phyloP scores from a whole-genome alignment of 2,113 vertebrate genomes.

The Alethe castanea region DNA sequence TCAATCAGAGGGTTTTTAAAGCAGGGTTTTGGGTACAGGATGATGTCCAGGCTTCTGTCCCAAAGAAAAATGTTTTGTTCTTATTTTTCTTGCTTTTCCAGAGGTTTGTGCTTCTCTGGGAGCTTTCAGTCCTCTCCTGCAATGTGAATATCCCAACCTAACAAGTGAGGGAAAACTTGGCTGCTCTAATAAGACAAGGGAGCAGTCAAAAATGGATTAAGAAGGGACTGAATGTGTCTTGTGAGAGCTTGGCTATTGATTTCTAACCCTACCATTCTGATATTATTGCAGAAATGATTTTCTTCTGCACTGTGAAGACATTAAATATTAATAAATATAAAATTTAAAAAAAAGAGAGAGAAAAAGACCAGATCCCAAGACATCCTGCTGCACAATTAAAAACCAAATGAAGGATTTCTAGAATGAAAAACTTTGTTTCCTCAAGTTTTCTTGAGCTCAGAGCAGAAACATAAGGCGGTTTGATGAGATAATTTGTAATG shows the following conservation, averaged over 20 bases:
- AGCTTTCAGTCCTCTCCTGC: not conserved
- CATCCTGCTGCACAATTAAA: slow-evolving; percentile 11
- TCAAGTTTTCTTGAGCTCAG: not conserved
- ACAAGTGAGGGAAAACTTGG: not conserved
- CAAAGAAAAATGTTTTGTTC: not conserved
- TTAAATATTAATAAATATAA: slow-evolving; percentile 63
- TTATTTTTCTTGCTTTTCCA: not conserved
- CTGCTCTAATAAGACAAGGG: slow-evolving; percentile 7
- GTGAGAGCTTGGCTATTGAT: slow-evolving; percentile 51
- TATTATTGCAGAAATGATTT: slow-evolving; percentile 44
- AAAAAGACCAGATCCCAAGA: slow-evolving; percentile 1
- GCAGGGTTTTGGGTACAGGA: not conserved
- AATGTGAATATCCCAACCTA: not conserved
- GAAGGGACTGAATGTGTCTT: slow-evolving; percentile 27
- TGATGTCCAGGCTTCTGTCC: not conserved
- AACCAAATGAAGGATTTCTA: slow-evolving; percentile 23
- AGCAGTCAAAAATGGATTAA: slow-evolving; percentile 1
- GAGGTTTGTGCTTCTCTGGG: not conserved
- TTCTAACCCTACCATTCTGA: slow-evolving; percentile 12
- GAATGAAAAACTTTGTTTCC: not conserved
- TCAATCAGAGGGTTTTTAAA: not conserved
- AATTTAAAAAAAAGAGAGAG: slow-evolving; percentile 9
- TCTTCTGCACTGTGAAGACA: slow-evolving; percentile 20
- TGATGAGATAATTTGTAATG: not conserved
- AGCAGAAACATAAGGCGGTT: not conserved